phyloP scores from a whole-genome alignment of 2,797 vertebrate species.

The Cichlasoma orientale region DNA sequence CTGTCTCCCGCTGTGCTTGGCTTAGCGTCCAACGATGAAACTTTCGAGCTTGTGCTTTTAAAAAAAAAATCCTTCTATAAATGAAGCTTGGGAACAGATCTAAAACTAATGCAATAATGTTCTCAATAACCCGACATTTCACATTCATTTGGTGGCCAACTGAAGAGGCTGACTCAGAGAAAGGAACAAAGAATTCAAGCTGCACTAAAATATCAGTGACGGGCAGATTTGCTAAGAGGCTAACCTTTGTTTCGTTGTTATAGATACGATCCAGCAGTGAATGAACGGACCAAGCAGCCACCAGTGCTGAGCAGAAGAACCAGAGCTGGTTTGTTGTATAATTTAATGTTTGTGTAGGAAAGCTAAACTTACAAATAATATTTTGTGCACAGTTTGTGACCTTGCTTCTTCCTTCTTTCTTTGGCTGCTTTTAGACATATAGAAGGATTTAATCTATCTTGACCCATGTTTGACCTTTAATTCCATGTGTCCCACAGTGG shows the following conservation, averaged over 20 bases:
- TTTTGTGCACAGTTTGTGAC: not conserved
- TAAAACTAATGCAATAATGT: not conserved
- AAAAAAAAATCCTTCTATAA: not conserved
- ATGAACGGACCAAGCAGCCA: conserved; percentile 71
- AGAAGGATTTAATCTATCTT: not conserved
- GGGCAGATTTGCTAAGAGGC: not conserved
- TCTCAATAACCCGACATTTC: not conserved
- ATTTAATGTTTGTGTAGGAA: not conserved
- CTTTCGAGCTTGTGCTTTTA: not conserved
- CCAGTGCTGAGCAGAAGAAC: too few species aligned
- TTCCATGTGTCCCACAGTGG: not conserved
- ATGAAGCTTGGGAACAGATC: not conserved
- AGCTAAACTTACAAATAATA: not conserved
- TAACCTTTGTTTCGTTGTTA: not conserved
- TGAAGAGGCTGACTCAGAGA: conserved; percentile 21
- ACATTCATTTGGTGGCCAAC: not conserved
- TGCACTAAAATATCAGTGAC: not conserved
- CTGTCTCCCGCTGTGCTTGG: not conserved
- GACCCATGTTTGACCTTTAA: conserved; percentile 16
- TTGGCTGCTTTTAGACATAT: conserved; percentile 39
- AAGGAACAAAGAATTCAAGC: not conserved
- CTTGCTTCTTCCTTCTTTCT: not conserved
- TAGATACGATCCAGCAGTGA: conserved; percentile 76
- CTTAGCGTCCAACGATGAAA: not conserved
- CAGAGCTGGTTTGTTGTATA: too few species aligned